Evolutionary conservation across 37 sponge, comb jelly and placozoan species (phyloP), one percentile per base, ranked within the genome.

Genomic region (Beroe forskalii): DNA sequence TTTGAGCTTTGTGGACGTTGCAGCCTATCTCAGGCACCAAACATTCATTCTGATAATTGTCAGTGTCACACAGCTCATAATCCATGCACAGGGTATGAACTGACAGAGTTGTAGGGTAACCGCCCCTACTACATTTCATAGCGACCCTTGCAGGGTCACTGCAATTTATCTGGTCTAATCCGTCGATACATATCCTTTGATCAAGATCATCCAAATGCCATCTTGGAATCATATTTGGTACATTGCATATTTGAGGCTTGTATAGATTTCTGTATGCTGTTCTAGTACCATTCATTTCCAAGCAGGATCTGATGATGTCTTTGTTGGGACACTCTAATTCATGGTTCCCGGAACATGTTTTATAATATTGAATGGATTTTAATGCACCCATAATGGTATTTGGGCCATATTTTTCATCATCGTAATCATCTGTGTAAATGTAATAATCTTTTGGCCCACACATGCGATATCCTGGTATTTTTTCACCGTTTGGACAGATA

Each of bases 111-210:
- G 72, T 36, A 20, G 72, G 72, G 17, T 69, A 36, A 9, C 38
- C 36, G 38, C 17, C 38, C 36, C 28, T 36, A 12, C 32, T 4
- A 69, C 72, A 69, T 32, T 33, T 2, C 36, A 69, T 69, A 2
- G 72, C 72, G 19, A 69, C 72, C 1, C 72, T 27, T 2, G 36
- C 2, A 69, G 35, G 19, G 17, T 69, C 72, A 4, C 37, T 36
- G 39, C 72, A 69, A 17, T 69, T 69, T 8, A 69, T 36, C 39
- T 69, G 72, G 38, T 69, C 72, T 9, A 36, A 17, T 20, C 72
- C 72, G 17, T 69, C 39, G 32, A 6, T 36, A 32, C 72, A 69
- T 3, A 30, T 63, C 28, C 25, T 28, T 28, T 24, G 28, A 20
- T 23, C 20, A 19, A 63, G 66, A 28, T 30, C 66, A n/a, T n/a